Evolutionary conservation across 2,113 vertebrate species (phyloP).

Genomic region (Rhodinocichla rosea): DNA sequence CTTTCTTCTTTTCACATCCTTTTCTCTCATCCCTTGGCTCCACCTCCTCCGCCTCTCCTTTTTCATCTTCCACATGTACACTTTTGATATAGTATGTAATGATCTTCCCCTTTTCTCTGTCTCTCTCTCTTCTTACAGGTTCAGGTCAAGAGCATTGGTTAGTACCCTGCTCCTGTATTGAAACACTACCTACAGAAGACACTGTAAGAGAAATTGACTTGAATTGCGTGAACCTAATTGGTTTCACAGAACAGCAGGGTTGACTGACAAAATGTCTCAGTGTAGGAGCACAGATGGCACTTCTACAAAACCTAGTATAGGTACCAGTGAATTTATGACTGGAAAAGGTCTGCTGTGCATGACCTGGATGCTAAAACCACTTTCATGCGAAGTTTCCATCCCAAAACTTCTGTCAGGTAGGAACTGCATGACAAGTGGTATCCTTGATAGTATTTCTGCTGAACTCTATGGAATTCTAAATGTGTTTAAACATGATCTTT

Average conservation of each 20-base stretch:
- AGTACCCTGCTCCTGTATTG: conserved; percentile 8
- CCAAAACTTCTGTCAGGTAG: not conserved
- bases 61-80: not conserved
- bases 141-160: conserved; percentile 37
- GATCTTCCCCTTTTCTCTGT: not conserved
- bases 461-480: not conserved
- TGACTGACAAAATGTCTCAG: conserved; percentile 37
- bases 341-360: not conserved
- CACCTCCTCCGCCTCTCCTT: conserved; percentile 10
- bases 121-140: not conserved
- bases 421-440: not conserved
- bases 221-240: conserved; percentile 41
- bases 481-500: not conserved
- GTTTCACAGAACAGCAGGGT: conserved; percentile 35
- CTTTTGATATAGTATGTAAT: conserved; percentile 28
- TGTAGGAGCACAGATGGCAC: conserved; percentile 37
- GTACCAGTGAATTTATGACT: not conserved
- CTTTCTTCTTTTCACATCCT: conserved; percentile 28
- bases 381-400: not conserved
- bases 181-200: conserved; percentile 27
- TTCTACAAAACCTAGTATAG: conserved; percentile 15
- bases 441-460: not conserved
- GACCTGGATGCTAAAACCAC: not conserved
- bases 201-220: conserved; percentile 17
- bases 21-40: conserved; percentile 34